Conservation (phyloP, 2,888 invertebrate genomes). For the Celastrina argiolus region DNA sequence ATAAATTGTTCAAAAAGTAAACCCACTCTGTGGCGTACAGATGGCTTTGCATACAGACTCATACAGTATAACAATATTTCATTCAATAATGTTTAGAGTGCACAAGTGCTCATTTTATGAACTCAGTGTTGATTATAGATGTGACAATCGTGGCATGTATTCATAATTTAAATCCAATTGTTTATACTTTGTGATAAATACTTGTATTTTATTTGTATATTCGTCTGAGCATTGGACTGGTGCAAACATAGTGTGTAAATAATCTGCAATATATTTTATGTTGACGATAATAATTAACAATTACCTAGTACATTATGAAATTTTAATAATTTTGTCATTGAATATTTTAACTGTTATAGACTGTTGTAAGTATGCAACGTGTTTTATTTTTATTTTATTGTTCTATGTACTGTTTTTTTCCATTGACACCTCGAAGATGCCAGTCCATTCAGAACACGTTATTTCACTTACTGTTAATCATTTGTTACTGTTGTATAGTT, state of each 20-base stretch:
- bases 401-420: no score
- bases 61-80: slow-evolving; percentile 21
- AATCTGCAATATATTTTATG: not conserved
- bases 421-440: not conserved
- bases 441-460: not conserved
- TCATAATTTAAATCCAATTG: not conserved
- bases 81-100: slow-evolving; percentile 11
- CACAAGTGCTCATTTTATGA: not conserved
- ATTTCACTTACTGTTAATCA: not conserved
- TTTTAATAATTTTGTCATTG: not conserved
- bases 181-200: slow-evolving; percentile 15
- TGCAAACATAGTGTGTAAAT: not conserved
- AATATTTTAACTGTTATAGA: no score
- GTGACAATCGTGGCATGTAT: not conserved
- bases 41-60: slow-evolving; percentile 13
- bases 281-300: not conserved
- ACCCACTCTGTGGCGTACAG: slow-evolving; percentile 26
- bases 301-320: no score
- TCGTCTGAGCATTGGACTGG: slow-evolving; percentile 4
- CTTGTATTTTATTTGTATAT: slow-evolving; percentile 14
- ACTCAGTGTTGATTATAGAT: not conserved
- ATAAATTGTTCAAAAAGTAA: slow-evolving; percentile 62
- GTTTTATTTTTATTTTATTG: no score
- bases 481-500: slow-evolving; percentile 8
- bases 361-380: no score